Evolutionary conservation across 2,113 vertebrate species (phyloP).

Genomic region (Chunga burmeisteri): DNA sequence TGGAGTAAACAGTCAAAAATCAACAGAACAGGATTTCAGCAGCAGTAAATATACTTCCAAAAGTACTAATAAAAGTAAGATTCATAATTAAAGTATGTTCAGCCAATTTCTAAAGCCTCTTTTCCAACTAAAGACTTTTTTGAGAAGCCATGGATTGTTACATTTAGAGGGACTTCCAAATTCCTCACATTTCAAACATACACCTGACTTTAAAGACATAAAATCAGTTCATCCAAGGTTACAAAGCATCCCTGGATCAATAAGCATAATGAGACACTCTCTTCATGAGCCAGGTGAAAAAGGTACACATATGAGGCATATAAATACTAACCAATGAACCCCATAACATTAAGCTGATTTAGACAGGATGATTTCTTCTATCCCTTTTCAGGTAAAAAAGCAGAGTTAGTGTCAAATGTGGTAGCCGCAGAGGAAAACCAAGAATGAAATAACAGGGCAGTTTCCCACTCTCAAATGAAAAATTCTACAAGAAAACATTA

Average conservation of each 20-base stretch:
- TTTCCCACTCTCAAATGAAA: neutral
- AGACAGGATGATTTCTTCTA: neutral
- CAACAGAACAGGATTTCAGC: neutral
- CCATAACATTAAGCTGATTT: neutral
- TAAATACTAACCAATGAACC: neutral
- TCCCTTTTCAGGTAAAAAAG: slow-evolving; percentile 17
- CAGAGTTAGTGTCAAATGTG: neutral
- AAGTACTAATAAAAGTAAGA: neutral
- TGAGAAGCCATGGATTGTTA: neutral
- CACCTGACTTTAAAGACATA: neutral
- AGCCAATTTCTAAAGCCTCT: neutral
- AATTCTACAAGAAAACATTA: neutral
- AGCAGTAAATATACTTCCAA: neutral
- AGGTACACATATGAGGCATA: neutral
- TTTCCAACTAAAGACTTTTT: neutral
- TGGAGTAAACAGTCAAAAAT: neutral
- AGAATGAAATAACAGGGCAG: neutral
- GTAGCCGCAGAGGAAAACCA: neutral
- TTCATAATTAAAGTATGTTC: neutral
- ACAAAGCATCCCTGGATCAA: neutral
- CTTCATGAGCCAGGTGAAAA: neutral
- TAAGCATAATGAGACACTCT: neutral
- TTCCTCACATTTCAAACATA: neutral
- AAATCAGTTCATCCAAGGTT: neutral
- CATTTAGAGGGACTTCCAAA: neutral